Percentiles rank a stretch among this genome's conserved stretches.
phyloP scores from a whole-genome alignment of 2,797 vertebrate genomes.

The Gobio occitaniae region DNA sequence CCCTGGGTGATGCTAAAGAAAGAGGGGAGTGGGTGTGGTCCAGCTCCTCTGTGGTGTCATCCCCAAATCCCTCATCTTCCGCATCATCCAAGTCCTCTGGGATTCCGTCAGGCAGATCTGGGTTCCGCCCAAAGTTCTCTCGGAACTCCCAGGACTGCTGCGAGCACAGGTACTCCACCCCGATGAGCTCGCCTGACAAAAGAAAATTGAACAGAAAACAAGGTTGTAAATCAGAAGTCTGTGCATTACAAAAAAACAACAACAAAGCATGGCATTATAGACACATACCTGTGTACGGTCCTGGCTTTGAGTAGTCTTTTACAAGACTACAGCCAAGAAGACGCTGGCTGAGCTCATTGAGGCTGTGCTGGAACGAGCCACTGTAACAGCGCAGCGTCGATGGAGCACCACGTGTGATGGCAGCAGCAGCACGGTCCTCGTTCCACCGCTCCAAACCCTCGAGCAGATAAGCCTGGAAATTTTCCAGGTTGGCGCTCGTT shows the following conservation, averaged over 20 bases:
- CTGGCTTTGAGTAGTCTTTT: no score
- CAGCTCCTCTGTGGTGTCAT: background rate
- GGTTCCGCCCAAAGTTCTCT: background rate
- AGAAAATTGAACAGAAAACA: background rate
- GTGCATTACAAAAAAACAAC: background rate
- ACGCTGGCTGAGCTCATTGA: no score
- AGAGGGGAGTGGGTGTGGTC: background rate
- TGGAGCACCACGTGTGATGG: no score
- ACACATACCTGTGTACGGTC: background rate
- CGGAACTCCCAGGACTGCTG: slow-evolving; percentile 15
- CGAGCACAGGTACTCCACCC: slow-evolving; percentile 1
- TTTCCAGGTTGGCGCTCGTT: no score
- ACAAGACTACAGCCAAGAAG: no score
- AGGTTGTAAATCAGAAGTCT: background rate
- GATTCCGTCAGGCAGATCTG: background rate
- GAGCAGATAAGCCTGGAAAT: no score
- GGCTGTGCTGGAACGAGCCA: no score
- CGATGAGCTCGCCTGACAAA: slow-evolving; percentile 15
- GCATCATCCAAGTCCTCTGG: background rate
- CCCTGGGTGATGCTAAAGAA: background rate
- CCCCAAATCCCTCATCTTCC: background rate
- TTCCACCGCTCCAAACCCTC: no score
- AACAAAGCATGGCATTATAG: background rate
- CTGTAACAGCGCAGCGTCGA: no score
- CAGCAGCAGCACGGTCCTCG: no score